Evolutionary conservation across 2,888 invertebrate genomes (phyloP), one percentile per base, ranked within the genome.

Genomic region (Drosophila acutilabella): DNA sequence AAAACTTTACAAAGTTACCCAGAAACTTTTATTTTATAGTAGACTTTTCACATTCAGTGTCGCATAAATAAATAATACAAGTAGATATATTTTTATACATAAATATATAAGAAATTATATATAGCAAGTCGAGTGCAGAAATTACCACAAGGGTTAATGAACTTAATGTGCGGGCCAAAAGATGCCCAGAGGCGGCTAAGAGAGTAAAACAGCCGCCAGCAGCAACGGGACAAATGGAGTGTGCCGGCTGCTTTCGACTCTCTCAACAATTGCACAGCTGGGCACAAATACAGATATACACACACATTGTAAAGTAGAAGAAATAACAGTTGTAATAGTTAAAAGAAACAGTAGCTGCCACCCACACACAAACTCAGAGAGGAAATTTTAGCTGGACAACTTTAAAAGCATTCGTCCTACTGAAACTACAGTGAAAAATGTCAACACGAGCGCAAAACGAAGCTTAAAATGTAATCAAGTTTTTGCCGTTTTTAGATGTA

Each of bases 181-280:
- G 74, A 64, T 64, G 62, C 68, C 68, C 73, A 53, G 45, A 62
- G 70, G 71, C 66, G 44, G 66, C 59, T 64, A 68, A 56, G 57
- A 58, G 62, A 71, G 66, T 50, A 69, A 73, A 79, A 75, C 64
- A 73, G 80, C 72, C 80, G 83, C 80, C 80, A 76, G 68, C 57
- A 73, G 78, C 74, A 62, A 73, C 77, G 53, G 77, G 66, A 71
- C 82, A 81, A 82, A 85, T 82, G 80, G 86, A 82, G 71, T 70
- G 80, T 36, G 61, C 66, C 71, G 76, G 62, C 85, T 79, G 72
- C 41, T 76, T 79, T 64, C 52, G 72, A 59, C 74, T 81, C 81
- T 71, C 36, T 36, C 70, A 66, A 86, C 81, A 82, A 82, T 86
- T 73, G 86, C 86, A 83, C 83, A 82, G 81, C 83, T 83, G 87